Base-by-base conservation (phyloP, 2,113 vertebrate species). In the Polypterus bichir region DNA sequence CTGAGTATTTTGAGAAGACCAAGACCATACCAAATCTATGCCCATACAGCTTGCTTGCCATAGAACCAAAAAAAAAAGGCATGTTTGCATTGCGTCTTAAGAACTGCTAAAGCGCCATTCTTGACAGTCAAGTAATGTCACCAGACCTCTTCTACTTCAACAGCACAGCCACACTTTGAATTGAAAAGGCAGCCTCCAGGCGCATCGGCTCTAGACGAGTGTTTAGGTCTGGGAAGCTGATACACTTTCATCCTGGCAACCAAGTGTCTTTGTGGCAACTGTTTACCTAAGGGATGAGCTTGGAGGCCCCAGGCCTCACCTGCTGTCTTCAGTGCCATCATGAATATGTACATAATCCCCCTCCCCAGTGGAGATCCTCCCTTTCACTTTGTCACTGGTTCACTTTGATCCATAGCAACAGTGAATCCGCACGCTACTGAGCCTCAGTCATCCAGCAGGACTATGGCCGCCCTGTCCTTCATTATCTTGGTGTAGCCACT, bases 271-370 rank as follows among this genome's bases (percentile, higher is more conserved):
- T 84, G 72, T 73, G 77, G 69, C 66, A 27, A 81, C 79, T 97
- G 88, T 98, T 97, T 97, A 86, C 89, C 83, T 78, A 94, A 92
- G 83, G 88, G 92, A 94, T 96, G 78, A 94, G 83, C 75, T 71
- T 74, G 73, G 76, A 71, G 74, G 82, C 76, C 77, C 74, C 73
- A 75, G 73, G 74, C 83, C 88, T 97, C 89, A 94, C 92, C 92
- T 93, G 89, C 89, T 91, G 87, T 80, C 89, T 86, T 83, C 74
- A 69, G 69, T 82, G 84, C 69, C 82, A 79, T 89, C 88, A 91
- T 93, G 90, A 94, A 95, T 91, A 89, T 85, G 86, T 86, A 69
- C 76, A 77, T 91, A 94, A 95, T 95, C 91, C 88, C 74, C 70
- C 82, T 78, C 79, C 76, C 82, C 72, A 7, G 71, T 60, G 63